Evolutionary conservation across 2,888 invertebrate genomes (phyloP), one percentile per base, ranked within the genome.

Genomic region (Limenitis camilla): DNA sequence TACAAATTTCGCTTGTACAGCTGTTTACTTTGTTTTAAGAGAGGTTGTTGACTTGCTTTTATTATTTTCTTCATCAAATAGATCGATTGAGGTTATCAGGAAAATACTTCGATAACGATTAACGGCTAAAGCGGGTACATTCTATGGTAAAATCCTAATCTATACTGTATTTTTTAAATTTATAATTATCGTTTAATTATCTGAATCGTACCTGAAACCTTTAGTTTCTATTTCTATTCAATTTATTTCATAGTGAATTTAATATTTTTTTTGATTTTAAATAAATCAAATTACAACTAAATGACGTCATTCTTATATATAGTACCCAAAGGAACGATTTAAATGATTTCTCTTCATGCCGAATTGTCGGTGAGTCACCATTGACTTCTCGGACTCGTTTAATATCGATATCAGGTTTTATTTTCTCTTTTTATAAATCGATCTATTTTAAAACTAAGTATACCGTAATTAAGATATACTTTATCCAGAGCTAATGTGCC

Each of bases 1-100:
- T 32, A 42, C 42, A 32, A 8, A 9, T 2, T 45, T 45, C 9
- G 9, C 6, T 45, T 38, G 38, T n/a, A 36, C 45, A 45, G 45
- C 45, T 38, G 38, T 45, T 29, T 30, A 9, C 36, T 45, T 5
- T 45, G 5, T 36, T 45, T 29, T 11, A 36, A 36, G 29, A 41
- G 31, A 54, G 59, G 55, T 61, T 59, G 56, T 66, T 60, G 60
- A 61, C 61, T 57, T 55, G 28, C 10, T 11, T 44, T 52, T 52
- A 56, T 61, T 60, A 59, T 61, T 58, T 53, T 55, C 52, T 44
- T 52, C 38, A 48, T 56, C 62, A 66, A 65, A 60, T 57, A 58
- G 49, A 59, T 40, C 59, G 63, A 67, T 66, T 66, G 52, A 61
- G 66, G 67, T 68, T 70, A 72, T 71, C 67, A 60, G 63, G 59